A percentile compares a stretch with the other conserved stretches of the same genome.
Evolutionary conservation across 2,113 vertebrate species (phyloP).

Genomic region (Stigmatopora argus): DNA sequence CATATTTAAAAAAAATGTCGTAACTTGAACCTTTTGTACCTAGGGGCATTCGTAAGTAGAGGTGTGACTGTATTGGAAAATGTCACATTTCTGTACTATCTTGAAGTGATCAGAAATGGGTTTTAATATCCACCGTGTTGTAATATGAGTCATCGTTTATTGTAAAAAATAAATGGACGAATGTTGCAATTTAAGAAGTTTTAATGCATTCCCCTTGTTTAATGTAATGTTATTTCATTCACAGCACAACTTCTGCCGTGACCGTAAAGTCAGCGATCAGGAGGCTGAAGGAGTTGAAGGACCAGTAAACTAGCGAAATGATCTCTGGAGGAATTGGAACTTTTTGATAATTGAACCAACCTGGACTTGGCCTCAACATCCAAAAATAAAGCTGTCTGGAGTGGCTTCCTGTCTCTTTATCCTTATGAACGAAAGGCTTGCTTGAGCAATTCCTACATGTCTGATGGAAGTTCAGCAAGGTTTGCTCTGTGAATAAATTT

Average conservation of each 20-base stretch:
- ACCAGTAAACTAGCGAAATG: constrained; percentile 79
- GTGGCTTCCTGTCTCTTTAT: constrained; percentile 39
- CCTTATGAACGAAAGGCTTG: background rate
- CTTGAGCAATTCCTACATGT: too few relatives aligned
- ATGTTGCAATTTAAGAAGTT: background rate
- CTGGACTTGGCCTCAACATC: constrained; percentile 50
- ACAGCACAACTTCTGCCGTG: constrained; percentile 95
- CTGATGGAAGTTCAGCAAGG: background rate
- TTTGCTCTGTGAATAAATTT: background rate
- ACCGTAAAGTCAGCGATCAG: constrained; percentile 98
- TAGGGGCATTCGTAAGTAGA: too few relatives aligned
- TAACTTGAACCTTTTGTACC: too few relatives aligned
- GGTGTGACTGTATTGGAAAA: too few relatives aligned
- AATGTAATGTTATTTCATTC: constrained; percentile 18
- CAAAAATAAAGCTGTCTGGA: constrained; percentile 62
- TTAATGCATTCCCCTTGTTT: background rate
- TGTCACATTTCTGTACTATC: too few relatives aligned
- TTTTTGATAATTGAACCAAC: constrained; percentile 54
- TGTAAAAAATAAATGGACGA: background rate
- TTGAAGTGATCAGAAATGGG: too few relatives aligned
- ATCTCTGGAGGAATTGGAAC: constrained; percentile 53
- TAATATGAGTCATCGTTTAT: too few relatives aligned
- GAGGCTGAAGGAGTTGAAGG: constrained; percentile 96
- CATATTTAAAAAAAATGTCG: too few relatives aligned
- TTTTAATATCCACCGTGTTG: too few relatives aligned